These are phyloP conservation scores for Sinonovacula constricta DNA, from an alignment of 1,140 invertebrate genomes.

Conservation along the genomic window DNA sequence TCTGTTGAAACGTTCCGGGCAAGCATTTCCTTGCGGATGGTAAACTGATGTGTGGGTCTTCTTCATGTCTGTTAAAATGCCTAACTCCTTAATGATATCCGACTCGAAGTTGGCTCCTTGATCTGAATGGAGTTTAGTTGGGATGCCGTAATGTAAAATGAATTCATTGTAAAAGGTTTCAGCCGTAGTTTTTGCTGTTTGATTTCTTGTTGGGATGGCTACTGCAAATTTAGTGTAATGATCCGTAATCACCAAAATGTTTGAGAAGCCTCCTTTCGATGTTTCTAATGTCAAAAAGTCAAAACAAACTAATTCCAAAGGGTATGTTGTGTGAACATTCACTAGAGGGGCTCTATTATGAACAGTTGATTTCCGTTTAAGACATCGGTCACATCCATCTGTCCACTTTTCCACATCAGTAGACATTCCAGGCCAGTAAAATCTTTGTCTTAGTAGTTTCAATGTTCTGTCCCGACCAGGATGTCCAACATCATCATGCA, in stretches of 20 bases:
- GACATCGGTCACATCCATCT: slow-evolving; percentile 23
- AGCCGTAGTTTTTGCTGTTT: slow-evolving; percentile 43
- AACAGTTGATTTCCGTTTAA: slow-evolving; percentile 5
- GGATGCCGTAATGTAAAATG: slow-evolving; percentile 47
- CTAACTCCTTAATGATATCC: slow-evolving; percentile 42
- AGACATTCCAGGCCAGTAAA: slow-evolving; percentile 35
- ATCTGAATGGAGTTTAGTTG: slow-evolving; percentile 34
- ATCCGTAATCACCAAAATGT: slow-evolving; percentile 50
- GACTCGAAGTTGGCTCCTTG: slow-evolving; percentile 47
- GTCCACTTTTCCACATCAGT: slow-evolving; percentile 12
- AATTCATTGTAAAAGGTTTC: slow-evolving; percentile 39
- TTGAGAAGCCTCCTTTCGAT: slow-evolving; percentile 22
- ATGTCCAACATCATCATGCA: slow-evolving; percentile 38
- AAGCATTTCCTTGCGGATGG: slow-evolving; percentile 20
- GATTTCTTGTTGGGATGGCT: slow-evolving; percentile 51
- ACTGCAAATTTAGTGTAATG: slow-evolving; percentile 51
- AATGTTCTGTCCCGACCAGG: slow-evolving; percentile 34
- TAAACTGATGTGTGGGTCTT: slow-evolving; percentile 24
- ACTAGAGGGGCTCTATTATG: slow-evolving; percentile 13
- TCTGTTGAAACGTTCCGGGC: slow-evolving; percentile 38
- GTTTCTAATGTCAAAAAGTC: slow-evolving; percentile 40
- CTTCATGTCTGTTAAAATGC: slow-evolving; percentile 29
- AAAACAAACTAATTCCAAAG: slow-evolving; percentile 37
- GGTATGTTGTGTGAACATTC: slow-evolving; percentile 7
- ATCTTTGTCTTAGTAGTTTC: slow-evolving; percentile 14